phyloP scores from a whole-genome alignment of 1,140 invertebrate genomes.

The Saccostrea glomerata region DNA sequence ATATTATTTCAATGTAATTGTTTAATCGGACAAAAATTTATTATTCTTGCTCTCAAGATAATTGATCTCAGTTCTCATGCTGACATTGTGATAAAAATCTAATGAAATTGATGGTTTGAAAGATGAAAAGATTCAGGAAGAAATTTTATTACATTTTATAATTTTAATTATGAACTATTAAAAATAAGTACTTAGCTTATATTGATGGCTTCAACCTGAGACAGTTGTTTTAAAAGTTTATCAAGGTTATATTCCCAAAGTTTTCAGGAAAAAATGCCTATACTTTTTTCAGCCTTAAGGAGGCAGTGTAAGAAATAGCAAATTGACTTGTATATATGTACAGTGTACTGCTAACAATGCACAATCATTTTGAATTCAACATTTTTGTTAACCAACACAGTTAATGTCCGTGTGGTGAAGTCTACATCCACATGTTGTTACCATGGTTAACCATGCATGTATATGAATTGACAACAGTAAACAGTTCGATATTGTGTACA shows the following conservation, averaged over 20 bases:
- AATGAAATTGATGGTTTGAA: background rate
- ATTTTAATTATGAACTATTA: background rate
- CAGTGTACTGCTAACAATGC: slow-evolving; percentile 15
- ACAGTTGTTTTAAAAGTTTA: background rate
- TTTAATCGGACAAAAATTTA: background rate
- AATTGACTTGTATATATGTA: background rate
- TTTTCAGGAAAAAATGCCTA: background rate
- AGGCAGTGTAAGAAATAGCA: background rate
- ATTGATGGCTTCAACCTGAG: background rate
- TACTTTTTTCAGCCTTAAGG: slow-evolving; percentile 12
- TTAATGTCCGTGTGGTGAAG: slow-evolving; percentile 13
- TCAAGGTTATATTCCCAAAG: background rate
- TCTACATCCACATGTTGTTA: slow-evolving; percentile 8
- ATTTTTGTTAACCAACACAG: slow-evolving; percentile 13
- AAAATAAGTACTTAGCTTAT: background rate
- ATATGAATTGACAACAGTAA: background rate
- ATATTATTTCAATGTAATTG: background rate
- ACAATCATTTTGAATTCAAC: slow-evolving; percentile 8
- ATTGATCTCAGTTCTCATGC: background rate
- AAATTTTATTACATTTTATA: too few relatives aligned
- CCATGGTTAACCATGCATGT: slow-evolving; percentile 32
- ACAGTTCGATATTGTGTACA: slow-evolving; percentile 13
- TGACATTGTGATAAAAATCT: background rate
- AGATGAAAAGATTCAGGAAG: too few relatives aligned
- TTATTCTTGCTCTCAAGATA: background rate